phyloP scores from a whole-genome alignment of 2,113 vertebrate species.

The Herpailurus yagouaroundi region DNA sequence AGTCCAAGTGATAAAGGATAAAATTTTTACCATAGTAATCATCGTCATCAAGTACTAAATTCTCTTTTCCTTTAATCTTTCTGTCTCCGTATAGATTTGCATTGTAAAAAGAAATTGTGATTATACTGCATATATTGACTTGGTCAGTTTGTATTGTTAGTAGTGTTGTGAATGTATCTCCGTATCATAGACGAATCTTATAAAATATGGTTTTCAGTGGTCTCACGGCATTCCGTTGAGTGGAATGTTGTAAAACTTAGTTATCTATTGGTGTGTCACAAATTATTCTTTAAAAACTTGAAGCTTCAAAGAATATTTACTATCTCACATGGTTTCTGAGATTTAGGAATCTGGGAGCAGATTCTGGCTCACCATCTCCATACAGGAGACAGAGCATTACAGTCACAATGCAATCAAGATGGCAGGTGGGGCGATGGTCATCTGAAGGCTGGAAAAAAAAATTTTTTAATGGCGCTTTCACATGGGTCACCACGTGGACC shows the following conservation, averaged over 20 bases:
- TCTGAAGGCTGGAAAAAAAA: not conserved
- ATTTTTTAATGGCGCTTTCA: fast-evolving
- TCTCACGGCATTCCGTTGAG: not conserved
- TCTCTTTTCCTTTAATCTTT: not conserved
- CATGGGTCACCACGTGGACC: not conserved
- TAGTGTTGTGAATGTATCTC: not conserved
- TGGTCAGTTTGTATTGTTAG: not conserved
- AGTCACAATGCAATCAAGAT: not conserved
- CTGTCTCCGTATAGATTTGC: not conserved
- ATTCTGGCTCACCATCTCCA: not conserved
- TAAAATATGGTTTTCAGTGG: not conserved
- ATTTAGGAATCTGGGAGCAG: not conserved
- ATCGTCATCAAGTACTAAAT: not conserved
- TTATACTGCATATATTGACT: not conserved
- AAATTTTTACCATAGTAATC: not conserved
- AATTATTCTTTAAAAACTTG: not conserved
- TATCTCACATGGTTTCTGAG: not conserved
- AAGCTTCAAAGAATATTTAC: not conserved
- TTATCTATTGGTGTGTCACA: not conserved
- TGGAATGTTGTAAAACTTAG: not conserved
- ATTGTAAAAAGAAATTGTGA: not conserved
- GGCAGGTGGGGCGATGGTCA: fast-evolving
- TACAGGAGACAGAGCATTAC: fast-evolving
- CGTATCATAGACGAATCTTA: not conserved
- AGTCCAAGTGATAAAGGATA: not conserved